phyloP scores from a whole-genome alignment of 2,888 invertebrate genomes.

The Amphipoea lucens region DNA sequence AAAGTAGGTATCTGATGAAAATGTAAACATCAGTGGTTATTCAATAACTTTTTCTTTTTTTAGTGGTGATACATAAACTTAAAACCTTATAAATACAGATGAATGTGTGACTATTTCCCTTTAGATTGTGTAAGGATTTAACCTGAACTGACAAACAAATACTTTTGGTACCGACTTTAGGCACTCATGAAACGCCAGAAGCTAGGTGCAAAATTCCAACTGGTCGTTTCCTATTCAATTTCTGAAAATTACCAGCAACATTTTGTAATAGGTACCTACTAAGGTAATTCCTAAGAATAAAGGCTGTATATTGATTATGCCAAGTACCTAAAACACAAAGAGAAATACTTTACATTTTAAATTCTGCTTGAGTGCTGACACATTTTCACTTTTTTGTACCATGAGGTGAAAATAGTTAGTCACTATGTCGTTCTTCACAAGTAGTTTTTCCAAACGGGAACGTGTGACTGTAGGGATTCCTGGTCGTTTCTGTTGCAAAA shows the following conservation, averaged over 20 bases:
- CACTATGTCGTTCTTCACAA: constrained; percentile 43
- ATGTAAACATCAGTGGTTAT: not conserved
- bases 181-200: not conserved
- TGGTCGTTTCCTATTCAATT: not conserved
- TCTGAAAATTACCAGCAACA: not conserved
- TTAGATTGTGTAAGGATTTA: no score
- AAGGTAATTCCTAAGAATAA: not conserved
- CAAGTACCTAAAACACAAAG: not conserved
- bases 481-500: constrained; percentile 16
- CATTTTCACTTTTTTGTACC: constrained; percentile 16
- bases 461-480: constrained; percentile 2
- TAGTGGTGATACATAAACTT: not conserved
- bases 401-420: constrained; percentile 33
- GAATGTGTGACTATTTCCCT: no score
- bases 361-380: not conserved
- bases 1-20: not conserved
- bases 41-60: no score
- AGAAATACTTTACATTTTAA: constrained; percentile 21
- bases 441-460: constrained; percentile 39
- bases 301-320: not conserved
- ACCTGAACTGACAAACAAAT: no score
- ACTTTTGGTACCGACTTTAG: not conserved
- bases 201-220: not conserved
- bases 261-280: not conserved
- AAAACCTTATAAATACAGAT: not conserved